Evolutionary conservation across 2,797 vertebrate species (phyloP).

Genomic region (Smutsia gigantea): DNA sequence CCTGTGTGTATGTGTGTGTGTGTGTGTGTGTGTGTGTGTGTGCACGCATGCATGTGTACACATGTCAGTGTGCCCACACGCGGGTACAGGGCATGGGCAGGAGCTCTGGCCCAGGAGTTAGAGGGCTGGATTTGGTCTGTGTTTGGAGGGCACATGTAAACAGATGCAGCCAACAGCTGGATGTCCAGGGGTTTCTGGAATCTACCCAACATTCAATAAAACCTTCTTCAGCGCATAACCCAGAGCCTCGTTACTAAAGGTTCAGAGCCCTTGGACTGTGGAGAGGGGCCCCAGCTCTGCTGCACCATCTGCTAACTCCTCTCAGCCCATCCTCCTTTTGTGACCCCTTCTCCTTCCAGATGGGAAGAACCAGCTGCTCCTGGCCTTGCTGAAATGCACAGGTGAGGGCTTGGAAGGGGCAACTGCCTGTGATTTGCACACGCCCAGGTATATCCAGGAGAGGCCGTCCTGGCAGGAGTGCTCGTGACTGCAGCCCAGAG

Average conservation of each 20-base stretch:
- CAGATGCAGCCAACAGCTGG: neutral
- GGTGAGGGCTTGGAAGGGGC: slow-evolving; percentile 86
- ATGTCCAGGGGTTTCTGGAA: neutral
- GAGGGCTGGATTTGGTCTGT: neutral
- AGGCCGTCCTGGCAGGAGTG: neutral
- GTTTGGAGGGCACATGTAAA: fast-evolving
- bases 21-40: fast-evolving
- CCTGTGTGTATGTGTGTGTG: no score
- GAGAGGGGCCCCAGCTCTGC: neutral
- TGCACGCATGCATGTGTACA: fast-evolving
- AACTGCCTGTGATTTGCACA: fast-evolving
- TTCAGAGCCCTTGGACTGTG: fast-evolving
- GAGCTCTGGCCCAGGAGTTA: neutral
- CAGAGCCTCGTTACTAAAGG: fast-evolving
- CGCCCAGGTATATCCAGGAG: fast-evolving
- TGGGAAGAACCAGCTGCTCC: slow-evolving; percentile 97
- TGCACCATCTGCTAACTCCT: slow-evolving; percentile 17
- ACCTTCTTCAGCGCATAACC: neutral
- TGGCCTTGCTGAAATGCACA: slow-evolving; percentile 98
- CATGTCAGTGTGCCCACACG: fast-evolving
- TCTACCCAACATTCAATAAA: neutral
- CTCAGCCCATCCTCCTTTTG: neutral
- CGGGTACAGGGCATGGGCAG: neutral
- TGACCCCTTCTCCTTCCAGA: slow-evolving; percentile 87
- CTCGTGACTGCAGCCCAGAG: fast-evolving